Evolutionary conservation across 2,888 invertebrate genomes (phyloP), one percentile per base, ranked within the genome.

Genomic region (Eupithecia pulchellata): DNA sequence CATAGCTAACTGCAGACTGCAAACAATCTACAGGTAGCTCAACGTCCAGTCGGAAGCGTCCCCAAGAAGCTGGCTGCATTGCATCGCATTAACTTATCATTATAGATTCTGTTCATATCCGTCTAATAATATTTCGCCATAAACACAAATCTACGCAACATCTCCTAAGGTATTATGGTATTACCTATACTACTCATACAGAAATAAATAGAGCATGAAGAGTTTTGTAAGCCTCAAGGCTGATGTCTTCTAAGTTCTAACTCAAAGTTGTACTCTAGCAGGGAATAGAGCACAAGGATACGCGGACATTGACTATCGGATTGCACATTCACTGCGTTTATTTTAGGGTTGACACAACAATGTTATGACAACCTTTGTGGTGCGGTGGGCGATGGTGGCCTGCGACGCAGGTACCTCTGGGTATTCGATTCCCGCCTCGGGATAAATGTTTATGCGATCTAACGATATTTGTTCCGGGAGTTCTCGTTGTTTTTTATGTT

Each of bases 241-340:
- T 66, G 58, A 17, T 66, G 55, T 47, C 42, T 68, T 20, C 36
- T 34, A 64, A 66, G 34, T 68, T 20, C 36, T 34, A 64, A 66
- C 64, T 66, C 66, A 52, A 60, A 20, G 57, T 20, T 66, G 42
- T 66, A 29, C 36, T n/a, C 42, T 64, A 69, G 67, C 69, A 69
- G 64, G 63, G 66, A 67, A 73, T 73, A 61, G 69, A 73, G 73
- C 69, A 67, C 73, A 73, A 73, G 69, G 73, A 69, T 73, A 73
- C 67, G 64, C 73, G 73, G 73, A 73, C 73, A 73, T 73, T 73
- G 69, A 73, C 73, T 73, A 73, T 73, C 64, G 42, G 55, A 73
- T 67, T 73, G 73, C 69, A 73, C 73, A 69, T 69, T 73, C 69
- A 73, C 73, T 69, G 67, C 55, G 69, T 66, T 72, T 68, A 65